Evolutionary conservation across 1,140 invertebrate genomes (phyloP).

Genomic region (Rhyacophila brunnea): DNA sequence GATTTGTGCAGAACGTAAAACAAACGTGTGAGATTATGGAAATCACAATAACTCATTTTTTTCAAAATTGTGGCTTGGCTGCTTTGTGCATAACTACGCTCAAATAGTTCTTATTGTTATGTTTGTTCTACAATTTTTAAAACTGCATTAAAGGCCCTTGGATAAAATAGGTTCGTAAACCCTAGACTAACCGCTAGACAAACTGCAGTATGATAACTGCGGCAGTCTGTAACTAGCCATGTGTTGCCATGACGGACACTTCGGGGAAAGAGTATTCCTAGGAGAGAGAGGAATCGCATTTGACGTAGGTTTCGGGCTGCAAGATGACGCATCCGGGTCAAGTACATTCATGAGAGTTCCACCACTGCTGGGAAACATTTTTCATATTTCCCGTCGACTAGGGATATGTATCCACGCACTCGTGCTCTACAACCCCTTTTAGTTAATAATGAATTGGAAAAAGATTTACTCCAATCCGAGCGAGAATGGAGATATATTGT

Average conservation of each 20-base stretch:
- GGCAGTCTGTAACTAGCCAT: neutral
- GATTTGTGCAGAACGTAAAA: no score
- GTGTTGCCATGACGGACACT: neutral
- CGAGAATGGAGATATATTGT: no score
- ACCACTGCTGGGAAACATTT: neutral
- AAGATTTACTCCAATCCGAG: neutral
- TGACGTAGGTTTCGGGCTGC: constrained; percentile 1
- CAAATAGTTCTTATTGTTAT: no score
- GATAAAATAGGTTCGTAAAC: no score
- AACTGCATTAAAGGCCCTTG: no score
- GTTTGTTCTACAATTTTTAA: no score
- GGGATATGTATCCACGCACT: neutral
- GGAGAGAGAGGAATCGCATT: neutral
- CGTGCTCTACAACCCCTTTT: neutral
- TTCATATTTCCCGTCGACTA: neutral
- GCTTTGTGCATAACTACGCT: no score
- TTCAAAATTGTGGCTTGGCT: no score
- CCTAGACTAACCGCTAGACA: no score
- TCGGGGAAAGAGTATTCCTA: neutral
- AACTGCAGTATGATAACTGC: no score
- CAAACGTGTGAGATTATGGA: no score
- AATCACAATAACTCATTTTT: no score
- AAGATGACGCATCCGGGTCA: constrained; percentile 8
- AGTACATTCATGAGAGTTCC: neutral
- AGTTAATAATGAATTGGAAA: constrained; percentile 5